These are phyloP conservation scores for Telmatherina bonti DNA, from an alignment of 2,797 vertebrate genomes.

Conservation along the genomic window DNA sequence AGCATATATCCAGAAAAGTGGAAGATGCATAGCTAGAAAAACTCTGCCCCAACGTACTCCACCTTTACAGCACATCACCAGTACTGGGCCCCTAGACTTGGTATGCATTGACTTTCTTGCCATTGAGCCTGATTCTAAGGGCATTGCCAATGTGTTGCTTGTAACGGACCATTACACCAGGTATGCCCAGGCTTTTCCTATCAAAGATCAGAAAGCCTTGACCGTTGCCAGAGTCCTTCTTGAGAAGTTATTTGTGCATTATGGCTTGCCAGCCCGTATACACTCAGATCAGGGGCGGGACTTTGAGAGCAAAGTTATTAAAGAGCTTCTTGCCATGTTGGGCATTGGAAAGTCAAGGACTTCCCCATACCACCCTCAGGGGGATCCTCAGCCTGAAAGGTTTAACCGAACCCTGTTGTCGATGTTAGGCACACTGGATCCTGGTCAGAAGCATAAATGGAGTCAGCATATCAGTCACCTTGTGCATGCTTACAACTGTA, in stretches of 20 bases:
- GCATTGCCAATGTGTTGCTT: neutral
- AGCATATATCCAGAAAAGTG: too few relatives aligned
- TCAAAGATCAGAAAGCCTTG: slow-evolving; percentile 17
- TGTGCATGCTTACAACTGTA: slow-evolving; percentile 25
- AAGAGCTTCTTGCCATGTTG: neutral
- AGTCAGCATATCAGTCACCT: slow-evolving; percentile 20
- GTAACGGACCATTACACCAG: neutral
- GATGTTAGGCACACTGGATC: slow-evolving; percentile 17
- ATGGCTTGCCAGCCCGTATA: neutral
- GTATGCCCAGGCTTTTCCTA: slow-evolving; percentile 20
- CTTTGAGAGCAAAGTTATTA: slow-evolving; percentile 14
- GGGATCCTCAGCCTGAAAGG: slow-evolving; percentile 6
- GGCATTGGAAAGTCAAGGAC: neutral
- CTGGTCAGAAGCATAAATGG: slow-evolving; percentile 12
- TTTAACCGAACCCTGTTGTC: slow-evolving; percentile 10
- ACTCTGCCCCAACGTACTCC: neutral
- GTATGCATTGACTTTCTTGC: too few relatives aligned
- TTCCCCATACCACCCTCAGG: neutral
- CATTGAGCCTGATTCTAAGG: neutral
- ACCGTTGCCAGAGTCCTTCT: slow-evolving; percentile 11
- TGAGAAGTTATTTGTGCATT: slow-evolving; percentile 27
- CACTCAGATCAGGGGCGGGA: slow-evolving; percentile 13
- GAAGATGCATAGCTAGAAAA: neutral
- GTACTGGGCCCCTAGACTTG: too few relatives aligned
- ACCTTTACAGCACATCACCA: neutral